Base-by-base conservation (phyloP, 2,113 vertebrate genomes). In the Caranx melampygus region DNA sequence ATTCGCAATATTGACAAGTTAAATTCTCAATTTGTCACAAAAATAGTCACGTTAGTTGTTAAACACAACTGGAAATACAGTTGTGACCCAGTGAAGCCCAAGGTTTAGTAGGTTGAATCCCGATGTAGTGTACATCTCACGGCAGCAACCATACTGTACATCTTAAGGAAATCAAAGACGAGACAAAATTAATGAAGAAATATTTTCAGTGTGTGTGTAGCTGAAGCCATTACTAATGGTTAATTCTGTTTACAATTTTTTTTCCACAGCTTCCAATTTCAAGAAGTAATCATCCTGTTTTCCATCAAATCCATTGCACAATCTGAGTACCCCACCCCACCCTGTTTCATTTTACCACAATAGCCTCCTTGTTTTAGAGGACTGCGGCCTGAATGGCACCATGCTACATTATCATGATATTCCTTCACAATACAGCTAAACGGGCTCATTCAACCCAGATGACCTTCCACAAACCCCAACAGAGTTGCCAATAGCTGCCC, bases 381-480 rank as follows among this genome's bases (percentile, higher is more conserved):
- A 87, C 80, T 71, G 85, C 37, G 72, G 90, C 84, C 90, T 90
- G 90, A 91, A 91, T 91, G 90, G 87, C 90, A 91, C 92, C 87
- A 88, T 87, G 91, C 85, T 87, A 90, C 88, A 91, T 90, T 92
- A 91, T 91, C 91, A 88, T 92, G 92, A 94, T 94, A 93, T 91
- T 93, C 82, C 79, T 84, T 69, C 87, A 91, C 87, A 91, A 82
- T 87, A 79, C 82, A 82, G 85, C 87, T 88, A 85, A 92, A 91
- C 72, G 78, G 86, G 87, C 91, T 89, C 92, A 84, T 88, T 93
- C 92, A 92, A 91, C 87, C 87, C 85, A 85, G 81, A 83, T 89
- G 92, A 94, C 93, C 93, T 91, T 78, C 87, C 47, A 47, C 88
- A 92, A 93, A 92, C 83, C 90, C 88, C 92, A 83, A 84, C 84